Evolutionary conservation across 2,797 vertebrate genomes (phyloP).

Genomic region (Hyperoplus immaculatus): DNA sequence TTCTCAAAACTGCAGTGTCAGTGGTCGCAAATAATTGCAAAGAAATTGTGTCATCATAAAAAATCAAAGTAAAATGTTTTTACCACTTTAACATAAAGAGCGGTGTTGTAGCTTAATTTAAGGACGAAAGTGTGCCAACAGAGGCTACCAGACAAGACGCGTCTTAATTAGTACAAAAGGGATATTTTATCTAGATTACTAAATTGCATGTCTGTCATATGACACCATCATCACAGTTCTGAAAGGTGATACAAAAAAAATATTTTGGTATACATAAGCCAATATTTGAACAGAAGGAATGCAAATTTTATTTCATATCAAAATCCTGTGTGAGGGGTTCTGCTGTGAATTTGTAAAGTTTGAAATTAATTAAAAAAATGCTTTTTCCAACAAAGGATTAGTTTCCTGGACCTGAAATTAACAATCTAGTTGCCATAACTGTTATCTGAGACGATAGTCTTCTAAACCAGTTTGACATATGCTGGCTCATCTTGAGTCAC

Average conservation of each 20-base stretch:
- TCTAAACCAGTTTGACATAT: constrained; percentile 60
- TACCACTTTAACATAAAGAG: too few species aligned
- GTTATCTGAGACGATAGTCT: constrained; percentile 6
- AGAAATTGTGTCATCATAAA: background rate
- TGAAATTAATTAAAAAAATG: background rate
- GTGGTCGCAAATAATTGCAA: background rate
- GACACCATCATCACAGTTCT: background rate
- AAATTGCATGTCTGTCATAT: background rate
- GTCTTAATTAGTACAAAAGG: too few species aligned
- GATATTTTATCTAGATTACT: background rate
- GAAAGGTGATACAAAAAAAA: background rate
- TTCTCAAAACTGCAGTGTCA: constrained; percentile 3
- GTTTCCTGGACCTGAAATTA: constrained; percentile 5
- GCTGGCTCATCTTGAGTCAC: constrained; percentile 59
- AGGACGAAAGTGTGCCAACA: too few species aligned
- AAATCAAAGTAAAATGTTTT: too few species aligned
- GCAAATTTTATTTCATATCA: background rate
- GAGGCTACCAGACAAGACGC: too few species aligned
- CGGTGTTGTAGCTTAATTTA: too few species aligned
- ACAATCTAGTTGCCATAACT: background rate
- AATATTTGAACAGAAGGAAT: background rate
- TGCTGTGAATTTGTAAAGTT: background rate
- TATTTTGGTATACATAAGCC: background rate
- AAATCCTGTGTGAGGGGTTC: background rate
- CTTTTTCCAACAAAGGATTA: too few species aligned